Evolutionary conservation across 2,113 vertebrate species (phyloP).

Genomic region (Charadrius vociferus): DNA sequence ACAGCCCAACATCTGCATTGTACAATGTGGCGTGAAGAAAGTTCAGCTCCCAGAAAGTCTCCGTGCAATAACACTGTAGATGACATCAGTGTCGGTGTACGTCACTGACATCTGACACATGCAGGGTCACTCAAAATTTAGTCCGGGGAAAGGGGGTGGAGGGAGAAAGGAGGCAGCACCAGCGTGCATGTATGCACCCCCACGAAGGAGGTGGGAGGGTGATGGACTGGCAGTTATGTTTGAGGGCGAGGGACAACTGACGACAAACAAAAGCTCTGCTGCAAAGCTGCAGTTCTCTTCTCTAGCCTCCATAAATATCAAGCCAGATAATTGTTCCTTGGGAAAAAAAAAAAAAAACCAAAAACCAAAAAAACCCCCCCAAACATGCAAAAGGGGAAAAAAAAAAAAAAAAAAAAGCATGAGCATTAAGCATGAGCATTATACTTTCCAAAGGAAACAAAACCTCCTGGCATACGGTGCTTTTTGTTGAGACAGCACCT

Average conservation of each 20-base stretch:
- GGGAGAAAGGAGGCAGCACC: neutral
- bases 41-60: neutral
- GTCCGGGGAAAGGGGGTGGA: neutral
- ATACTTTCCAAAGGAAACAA: conserved; percentile 64
- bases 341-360: neutral
- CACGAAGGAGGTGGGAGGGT: neutral
- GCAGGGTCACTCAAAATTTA: neutral
- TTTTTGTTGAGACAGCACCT: conserved; percentile 59
- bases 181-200: neutral
- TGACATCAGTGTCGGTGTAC: neutral
- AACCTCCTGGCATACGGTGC: conserved; percentile 27
- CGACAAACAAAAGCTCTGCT: neutral
- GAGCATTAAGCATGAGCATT: neutral
- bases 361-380: neutral
- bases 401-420: neutral
- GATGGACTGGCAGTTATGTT: neutral
- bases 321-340: neutral
- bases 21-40: neutral
- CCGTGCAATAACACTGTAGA: neutral
- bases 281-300: neutral
- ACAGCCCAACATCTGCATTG: neutral
- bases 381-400: neutral
- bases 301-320: neutral
- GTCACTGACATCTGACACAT: neutral
- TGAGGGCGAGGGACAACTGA: neutral